Conservation (phyloP, 1,140 invertebrate genomes). For the Leptonema lineaticorne region DNA sequence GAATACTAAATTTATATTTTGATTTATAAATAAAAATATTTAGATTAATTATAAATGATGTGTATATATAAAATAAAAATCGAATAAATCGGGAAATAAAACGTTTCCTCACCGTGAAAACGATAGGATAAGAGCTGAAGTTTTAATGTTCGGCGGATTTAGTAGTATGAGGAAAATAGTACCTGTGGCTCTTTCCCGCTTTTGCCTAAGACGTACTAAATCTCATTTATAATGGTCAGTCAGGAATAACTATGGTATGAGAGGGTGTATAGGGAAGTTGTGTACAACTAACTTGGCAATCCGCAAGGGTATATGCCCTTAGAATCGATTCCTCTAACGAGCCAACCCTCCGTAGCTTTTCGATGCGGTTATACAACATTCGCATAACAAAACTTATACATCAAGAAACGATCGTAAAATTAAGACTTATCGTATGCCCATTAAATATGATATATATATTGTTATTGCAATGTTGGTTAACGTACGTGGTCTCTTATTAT, state of each 20-base stretch:
- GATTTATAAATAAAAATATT: no score
- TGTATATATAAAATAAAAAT: no score
- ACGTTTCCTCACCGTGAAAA: background rate
- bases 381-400: constrained; percentile 14
- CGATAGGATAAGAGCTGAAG: constrained; percentile 13
- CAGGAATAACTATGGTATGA: constrained; percentile 2
- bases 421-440: constrained; percentile 13
- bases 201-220: constrained; percentile 22
- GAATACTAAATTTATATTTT: no score
- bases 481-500: no score
- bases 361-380: background rate
- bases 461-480: no score
- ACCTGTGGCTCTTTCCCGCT: constrained; percentile 7
- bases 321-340: constrained; percentile 18
- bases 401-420: constrained; percentile 15
- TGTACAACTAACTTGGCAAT: constrained; percentile 15
- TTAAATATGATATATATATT: constrained; percentile 9
- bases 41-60: no score
- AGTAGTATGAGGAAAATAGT: no score
- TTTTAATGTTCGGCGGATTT: constrained; percentile 10
- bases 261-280: background rate
- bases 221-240: constrained; percentile 27
- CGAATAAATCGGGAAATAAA: background rate
- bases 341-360: background rate
- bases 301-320: constrained; percentile 7